Evolutionary conservation across 2,113 vertebrate genomes (phyloP).

Genomic region (Xiphophorus hellerii): DNA sequence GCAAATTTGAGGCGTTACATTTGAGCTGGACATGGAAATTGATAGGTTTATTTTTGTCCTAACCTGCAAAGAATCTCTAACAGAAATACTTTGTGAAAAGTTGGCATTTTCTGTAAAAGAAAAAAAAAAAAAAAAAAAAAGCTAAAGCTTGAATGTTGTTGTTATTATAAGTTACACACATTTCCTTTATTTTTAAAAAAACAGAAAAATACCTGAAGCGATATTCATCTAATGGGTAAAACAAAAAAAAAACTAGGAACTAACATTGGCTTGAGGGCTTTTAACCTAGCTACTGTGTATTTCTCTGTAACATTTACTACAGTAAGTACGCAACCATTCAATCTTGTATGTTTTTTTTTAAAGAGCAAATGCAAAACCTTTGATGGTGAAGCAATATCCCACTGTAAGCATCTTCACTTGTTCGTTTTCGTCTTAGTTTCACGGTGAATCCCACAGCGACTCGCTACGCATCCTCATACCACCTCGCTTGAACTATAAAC

Average conservation of each 20-base stretch:
- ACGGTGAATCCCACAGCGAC: too few species aligned
- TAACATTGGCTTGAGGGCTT: background rate
- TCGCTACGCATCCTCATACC: background rate
- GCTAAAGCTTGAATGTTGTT: background rate
- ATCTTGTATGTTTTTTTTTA: background rate
- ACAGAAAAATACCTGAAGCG: background rate
- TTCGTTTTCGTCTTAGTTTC: too few species aligned
- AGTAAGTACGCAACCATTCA: background rate
- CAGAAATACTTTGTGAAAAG: background rate
- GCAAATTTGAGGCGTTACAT: background rate
- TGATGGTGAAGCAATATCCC: background rate
- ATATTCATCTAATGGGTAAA: background rate
- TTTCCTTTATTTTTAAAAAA: background rate
- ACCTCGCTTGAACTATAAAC: background rate
- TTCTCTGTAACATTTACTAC: background rate
- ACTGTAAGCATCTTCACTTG: too few species aligned
- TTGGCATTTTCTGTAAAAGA: background rate
- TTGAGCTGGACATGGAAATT: background rate
- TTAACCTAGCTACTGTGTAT: background rate
- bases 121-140: rapidly evolving
- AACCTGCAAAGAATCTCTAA: too few species aligned
- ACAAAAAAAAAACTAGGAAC: too few species aligned
- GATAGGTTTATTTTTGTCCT: too few species aligned
- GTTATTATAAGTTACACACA: background rate
- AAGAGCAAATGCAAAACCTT: background rate